Evolutionary conservation across 2,888 invertebrate genomes (phyloP).

Genomic region (Luperina nickerlii): DNA sequence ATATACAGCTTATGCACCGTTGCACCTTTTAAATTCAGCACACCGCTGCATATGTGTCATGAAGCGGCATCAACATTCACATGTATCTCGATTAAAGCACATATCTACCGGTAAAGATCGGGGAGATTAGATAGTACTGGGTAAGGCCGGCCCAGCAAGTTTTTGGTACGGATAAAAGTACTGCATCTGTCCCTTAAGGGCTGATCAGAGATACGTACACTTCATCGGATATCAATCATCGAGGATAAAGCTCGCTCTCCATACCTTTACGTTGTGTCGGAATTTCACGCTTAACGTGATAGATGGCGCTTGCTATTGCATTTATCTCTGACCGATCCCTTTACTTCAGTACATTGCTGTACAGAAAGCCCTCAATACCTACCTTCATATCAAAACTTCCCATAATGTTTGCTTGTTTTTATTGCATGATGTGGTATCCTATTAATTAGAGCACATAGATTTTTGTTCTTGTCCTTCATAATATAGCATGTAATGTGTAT

Average conservation of each 20-base stretch:
- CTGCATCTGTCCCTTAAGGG: constrained; percentile 10
- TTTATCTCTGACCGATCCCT: constrained; percentile 43
- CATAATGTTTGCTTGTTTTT: too few species aligned
- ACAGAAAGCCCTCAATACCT: constrained; percentile 16
- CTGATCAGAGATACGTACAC: constrained; percentile 39
- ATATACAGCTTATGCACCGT: constrained; percentile 47
- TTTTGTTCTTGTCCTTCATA: too few species aligned
- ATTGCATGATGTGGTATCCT: too few species aligned
- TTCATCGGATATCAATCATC: constrained; percentile 60
- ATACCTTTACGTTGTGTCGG: constrained; percentile 38
- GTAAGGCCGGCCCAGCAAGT: constrained; percentile 18
- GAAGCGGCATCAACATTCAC: constrained; percentile 24
- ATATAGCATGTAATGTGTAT: too few species aligned
- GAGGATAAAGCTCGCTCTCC: constrained; percentile 44
- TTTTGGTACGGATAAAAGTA: constrained; percentile 27
- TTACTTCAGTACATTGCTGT: constrained; percentile 18
- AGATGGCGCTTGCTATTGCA: constrained; percentile 53
- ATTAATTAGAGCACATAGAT: too few species aligned
- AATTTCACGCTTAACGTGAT: constrained; percentile 55
- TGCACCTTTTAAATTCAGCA: constrained; percentile 50
- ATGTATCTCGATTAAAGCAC: constrained; percentile 9
- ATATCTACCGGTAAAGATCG: constrained; percentile 4
- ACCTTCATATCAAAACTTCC: not conserved
- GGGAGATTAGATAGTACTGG: not conserved
- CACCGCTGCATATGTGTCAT: constrained; percentile 13